Percentiles rank a stretch among this genome's conserved stretches.
These are phyloP conservation scores for Apamea crenata DNA, from an alignment of 2,888 invertebrate genomes.

Conservation along the genomic window DNA sequence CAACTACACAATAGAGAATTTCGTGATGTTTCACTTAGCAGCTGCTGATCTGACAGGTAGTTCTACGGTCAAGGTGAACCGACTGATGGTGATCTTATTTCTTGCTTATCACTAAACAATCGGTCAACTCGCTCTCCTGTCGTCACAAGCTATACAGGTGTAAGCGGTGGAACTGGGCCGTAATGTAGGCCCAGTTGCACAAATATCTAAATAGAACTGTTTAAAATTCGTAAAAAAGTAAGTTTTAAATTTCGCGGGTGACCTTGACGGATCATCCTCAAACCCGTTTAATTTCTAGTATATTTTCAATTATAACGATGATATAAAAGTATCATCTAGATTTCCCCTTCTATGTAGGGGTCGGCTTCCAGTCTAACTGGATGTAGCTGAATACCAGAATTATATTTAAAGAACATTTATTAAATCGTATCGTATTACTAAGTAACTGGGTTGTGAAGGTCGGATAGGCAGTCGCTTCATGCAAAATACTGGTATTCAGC, in stretches of 20 bases:
- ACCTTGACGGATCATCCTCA: too few species aligned
- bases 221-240: too few species aligned
- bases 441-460: too few species aligned
- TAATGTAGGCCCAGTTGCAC: background rate
- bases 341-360: too few species aligned
- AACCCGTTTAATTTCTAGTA: background rate
- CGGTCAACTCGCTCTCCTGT: background rate
- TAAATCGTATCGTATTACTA: too few species aligned
- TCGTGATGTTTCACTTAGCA: slow-evolving; percentile 58
- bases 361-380: background rate
- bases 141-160: background rate
- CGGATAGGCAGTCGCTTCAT: too few species aligned
- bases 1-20: slow-evolving; percentile 21
- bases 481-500: too few species aligned
- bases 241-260: too few species aligned
- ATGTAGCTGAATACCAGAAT: background rate
- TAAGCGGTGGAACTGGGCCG: background rate
- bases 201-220: background rate
- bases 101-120: slow-evolving; percentile 4
- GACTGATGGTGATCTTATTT: slow-evolving; percentile 20
- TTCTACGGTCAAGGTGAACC: slow-evolving; percentile 40
- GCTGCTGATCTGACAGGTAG: slow-evolving; percentile 21
- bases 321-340: background rate
- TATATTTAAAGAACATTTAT: background rate
- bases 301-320: too few species aligned